Base-by-base conservation (phyloP, 1,140 invertebrate species). In the Tetranychus cinnabarinus region DNA sequence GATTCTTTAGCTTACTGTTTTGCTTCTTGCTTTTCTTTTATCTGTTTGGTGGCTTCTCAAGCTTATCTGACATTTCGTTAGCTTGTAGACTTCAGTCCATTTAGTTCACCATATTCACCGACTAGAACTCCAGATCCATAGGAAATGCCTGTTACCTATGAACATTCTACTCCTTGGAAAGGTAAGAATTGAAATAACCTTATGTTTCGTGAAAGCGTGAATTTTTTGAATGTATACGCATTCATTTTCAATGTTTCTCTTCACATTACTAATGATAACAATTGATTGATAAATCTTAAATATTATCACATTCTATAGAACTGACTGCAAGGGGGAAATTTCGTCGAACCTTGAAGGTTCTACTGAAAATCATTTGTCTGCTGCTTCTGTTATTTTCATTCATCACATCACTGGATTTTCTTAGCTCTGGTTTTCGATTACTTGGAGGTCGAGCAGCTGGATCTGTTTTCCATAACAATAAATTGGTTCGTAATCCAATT, bases 371-470 rank as follows among this genome's bases (percentile, higher is more conserved):
- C 2, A 6, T 71, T 1, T 60, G 67, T 0, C 69, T 78, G 0
- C n/a, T 77, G 0, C 50, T 60, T 2, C 67, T 76, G 6, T 70
- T 81, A 0, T 80, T 79, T 68, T 65, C 78, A 45, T 81, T 81
- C 68, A 75, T 81, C 59, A 79, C 77, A 65, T 77, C 78, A 12
- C 68, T 81, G 58, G 77, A 77, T 56, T 70, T 78, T 23, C 69
- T 81, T 15, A 76, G 77, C n/a, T 69, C 72, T 13, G 73, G 77
- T 7, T 81, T 81, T 66, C 70, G 75, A 33, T 70, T 81, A 10
- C 65, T 81, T 33, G 79, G 78, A 7, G 78, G 78, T 33, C 66
- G 62, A 63, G 66, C 67, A 8, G 69, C 71, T 13, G 69, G 77
- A 15, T 66, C 74, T 33, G 71, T 74, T 34, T 77, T 80, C 56